A percentile compares a stretch with the other conserved stretches of the same genome.
Evolutionary conservation across 2,797 vertebrate genomes (phyloP).

Genomic region (Lepus oiostolus): DNA sequence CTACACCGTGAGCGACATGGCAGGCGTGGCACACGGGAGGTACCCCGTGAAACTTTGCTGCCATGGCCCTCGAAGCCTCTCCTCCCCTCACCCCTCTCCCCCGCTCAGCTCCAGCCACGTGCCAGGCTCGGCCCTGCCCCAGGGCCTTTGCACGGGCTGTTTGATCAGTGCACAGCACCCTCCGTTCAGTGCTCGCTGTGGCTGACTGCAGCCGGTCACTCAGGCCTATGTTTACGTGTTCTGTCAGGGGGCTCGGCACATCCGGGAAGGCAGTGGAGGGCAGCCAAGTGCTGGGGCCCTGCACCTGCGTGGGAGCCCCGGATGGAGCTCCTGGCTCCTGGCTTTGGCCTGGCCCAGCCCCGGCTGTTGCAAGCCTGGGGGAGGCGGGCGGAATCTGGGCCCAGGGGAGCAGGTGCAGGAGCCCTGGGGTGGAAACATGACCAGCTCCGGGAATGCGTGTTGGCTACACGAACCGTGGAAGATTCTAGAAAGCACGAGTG

Average conservation of each 20-base stretch:
- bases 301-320: no score
- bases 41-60: no score
- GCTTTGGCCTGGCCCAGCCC: no score
- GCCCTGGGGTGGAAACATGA: not conserved
- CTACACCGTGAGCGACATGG: no score
- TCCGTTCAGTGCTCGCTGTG: not conserved
- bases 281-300: no score
- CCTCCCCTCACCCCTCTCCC: not conserved
- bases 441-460: not conserved
- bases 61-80: not conserved
- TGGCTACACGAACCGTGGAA: not conserved
- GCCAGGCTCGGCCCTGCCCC: not conserved
- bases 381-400: not conserved
- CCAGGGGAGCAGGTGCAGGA: constrained; percentile 11
- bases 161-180: not conserved
- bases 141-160: not conserved
- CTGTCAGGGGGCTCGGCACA: no score
- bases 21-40: no score
- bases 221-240: not conserved
- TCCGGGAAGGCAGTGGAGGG: no score
- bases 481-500: constrained; percentile 47
- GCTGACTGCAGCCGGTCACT: not conserved
- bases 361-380: no score
- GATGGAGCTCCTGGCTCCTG: no score
- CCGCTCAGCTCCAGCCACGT: not conserved